Evolutionary conservation across 2,113 vertebrate species (phyloP).

Genomic region (Amazona vittata): DNA sequence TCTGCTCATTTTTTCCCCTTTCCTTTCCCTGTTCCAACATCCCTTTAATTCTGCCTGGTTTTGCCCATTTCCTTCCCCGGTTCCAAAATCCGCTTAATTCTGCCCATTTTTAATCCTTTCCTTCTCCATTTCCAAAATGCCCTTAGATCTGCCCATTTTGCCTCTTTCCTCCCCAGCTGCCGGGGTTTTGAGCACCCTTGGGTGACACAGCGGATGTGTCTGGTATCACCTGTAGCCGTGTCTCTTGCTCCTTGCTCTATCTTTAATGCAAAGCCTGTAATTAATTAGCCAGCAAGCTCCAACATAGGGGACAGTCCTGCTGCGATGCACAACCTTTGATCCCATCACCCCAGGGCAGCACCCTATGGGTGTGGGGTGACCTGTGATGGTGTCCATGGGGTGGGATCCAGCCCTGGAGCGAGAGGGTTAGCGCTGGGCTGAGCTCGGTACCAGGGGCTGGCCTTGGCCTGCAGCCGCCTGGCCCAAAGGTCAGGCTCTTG

Average conservation of each 20-base stretch:
- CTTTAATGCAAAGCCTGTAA: background rate
- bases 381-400: fast-evolving
- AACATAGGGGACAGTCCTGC: background rate
- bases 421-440: background rate
- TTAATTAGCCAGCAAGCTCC: background rate
- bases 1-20: background rate
- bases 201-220: background rate
- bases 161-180: background rate
- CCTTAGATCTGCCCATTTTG: background rate
- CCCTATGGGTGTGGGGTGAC: background rate
- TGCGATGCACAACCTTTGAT: background rate
- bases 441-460: background rate
- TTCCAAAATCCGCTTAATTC: background rate
- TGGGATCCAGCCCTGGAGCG: background rate
- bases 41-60: background rate
- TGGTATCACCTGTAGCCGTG: background rate
- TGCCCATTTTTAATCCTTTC: background rate
- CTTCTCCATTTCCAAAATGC: background rate
- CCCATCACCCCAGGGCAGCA: background rate
- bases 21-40: fast-evolving
- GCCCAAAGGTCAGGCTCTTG: conserved; percentile 31
- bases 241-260: background rate
- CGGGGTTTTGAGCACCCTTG: background rate
- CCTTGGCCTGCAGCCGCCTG: background rate
- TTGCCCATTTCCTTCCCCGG: background rate